phyloP scores from a whole-genome alignment of 1,140 invertebrate species.

The Ceratosolen fusciceps region DNA sequence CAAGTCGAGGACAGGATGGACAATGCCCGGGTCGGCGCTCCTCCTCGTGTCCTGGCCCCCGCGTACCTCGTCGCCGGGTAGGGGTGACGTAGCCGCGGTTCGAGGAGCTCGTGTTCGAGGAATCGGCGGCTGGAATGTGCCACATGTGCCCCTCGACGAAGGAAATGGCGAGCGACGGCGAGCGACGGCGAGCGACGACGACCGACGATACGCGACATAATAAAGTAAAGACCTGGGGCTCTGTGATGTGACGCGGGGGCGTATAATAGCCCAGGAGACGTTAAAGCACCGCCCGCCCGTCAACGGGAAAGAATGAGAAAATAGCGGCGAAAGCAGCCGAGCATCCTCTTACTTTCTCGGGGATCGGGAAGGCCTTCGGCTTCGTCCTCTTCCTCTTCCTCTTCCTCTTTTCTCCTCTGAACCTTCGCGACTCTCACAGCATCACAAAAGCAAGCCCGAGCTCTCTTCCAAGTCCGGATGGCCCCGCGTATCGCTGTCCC shows the following conservation, averaged over 20 bases:
- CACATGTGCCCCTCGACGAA: background rate
- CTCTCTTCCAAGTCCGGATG: background rate
- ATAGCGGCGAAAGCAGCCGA: too few relatives aligned
- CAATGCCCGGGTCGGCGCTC: too few relatives aligned
- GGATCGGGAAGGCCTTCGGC: background rate
- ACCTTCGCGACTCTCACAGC: background rate
- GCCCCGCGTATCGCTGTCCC: background rate
- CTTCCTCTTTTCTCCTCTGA: background rate
- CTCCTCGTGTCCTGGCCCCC: too few relatives aligned
- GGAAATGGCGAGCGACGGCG: too few relatives aligned
- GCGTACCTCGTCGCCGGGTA: too few relatives aligned
- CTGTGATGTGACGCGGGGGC: background rate
- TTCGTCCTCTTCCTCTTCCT: background rate
- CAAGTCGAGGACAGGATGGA: too few relatives aligned
- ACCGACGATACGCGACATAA: background rate
- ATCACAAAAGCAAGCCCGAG: background rate
- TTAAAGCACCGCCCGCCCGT: background rate
- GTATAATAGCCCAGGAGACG: too few relatives aligned
- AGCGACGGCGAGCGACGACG: too few relatives aligned
- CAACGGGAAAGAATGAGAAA: too few relatives aligned
- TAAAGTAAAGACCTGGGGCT: too few relatives aligned
- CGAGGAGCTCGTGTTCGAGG: too few relatives aligned
- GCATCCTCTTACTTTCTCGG: background rate
- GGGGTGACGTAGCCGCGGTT: too few relatives aligned
- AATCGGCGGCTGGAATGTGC: background rate